Evolutionary conservation across 1,140 invertebrate genomes (phyloP).

Genomic region (Leptopilina clavipes): DNA sequence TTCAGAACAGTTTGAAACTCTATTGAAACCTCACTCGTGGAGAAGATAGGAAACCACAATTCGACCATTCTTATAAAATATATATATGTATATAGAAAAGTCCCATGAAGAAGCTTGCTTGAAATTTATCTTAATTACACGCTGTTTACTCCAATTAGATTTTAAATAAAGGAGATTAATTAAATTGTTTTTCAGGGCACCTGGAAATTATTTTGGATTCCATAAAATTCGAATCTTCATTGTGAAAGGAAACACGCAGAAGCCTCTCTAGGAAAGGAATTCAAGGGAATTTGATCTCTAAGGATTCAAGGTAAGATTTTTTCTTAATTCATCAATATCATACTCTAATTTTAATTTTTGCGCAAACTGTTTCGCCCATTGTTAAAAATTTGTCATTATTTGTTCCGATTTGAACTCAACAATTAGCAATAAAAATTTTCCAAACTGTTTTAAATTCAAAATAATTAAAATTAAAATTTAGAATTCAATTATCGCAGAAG

Average conservation of each 20-base stretch:
- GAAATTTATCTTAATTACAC: background rate
- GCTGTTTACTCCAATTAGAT: conserved; percentile 15
- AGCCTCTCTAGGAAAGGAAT: too few species aligned
- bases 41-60: conserved; percentile 12
- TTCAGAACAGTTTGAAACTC: conserved; percentile 30
- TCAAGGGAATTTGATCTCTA: too few species aligned
- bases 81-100: background rate
- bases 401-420: too few species aligned
- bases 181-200: background rate
- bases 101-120: background rate
- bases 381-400: too few species aligned
- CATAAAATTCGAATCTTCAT: background rate
- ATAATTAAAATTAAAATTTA: background rate
- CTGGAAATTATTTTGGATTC: background rate
- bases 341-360: too few species aligned
- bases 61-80: background rate
- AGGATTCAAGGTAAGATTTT: too few species aligned
- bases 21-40: conserved; percentile 4
- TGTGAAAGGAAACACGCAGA: too few species aligned
- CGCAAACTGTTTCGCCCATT: too few species aligned
- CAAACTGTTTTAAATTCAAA: too few species aligned
- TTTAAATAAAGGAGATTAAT: background rate
- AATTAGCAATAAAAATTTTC: too few species aligned
- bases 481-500: background rate
- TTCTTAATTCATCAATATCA: too few species aligned